phyloP scores from a whole-genome alignment of 2,888 invertebrate genomes.

The Hydrotaea cyrtoneurina region DNA sequence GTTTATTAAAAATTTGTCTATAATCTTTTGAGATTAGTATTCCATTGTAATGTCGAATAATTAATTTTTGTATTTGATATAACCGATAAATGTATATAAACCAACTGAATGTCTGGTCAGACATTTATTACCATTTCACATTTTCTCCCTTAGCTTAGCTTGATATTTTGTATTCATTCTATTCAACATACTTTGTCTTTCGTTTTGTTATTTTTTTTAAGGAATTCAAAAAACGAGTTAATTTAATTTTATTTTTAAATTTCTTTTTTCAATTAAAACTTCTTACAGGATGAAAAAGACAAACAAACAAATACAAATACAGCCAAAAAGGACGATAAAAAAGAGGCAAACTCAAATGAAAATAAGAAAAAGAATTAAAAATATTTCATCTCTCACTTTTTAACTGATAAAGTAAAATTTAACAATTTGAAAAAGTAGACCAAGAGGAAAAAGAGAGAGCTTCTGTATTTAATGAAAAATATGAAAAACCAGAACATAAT shows the following conservation, averaged over 20 bases:
- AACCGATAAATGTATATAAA: too few relatives aligned
- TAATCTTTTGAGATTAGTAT: too few relatives aligned
- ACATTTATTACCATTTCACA: background rate
- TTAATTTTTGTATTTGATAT: too few relatives aligned
- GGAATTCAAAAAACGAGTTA: conserved; percentile 30
- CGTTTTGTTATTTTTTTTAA: conserved; percentile 7
- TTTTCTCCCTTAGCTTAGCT: too few relatives aligned
- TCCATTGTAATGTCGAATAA: too few relatives aligned
- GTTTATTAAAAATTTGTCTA: too few relatives aligned
- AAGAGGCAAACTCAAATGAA: conserved; percentile 72
- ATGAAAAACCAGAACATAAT: conserved; percentile 65
- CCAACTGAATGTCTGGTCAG: too few relatives aligned
- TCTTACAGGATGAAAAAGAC: conserved; percentile 81
- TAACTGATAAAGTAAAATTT: conserved; percentile 4
- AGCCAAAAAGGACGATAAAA: conserved; percentile 76
- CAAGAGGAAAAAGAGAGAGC: conserved; percentile 53
- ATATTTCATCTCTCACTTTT: conserved; percentile 26
- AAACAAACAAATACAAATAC: conserved; percentile 78
- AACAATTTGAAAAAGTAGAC: conserved; percentile 23
- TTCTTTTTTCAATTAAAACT: conserved; percentile 66
- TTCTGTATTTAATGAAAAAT: conserved; percentile 60
- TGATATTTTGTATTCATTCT: too few relatives aligned
- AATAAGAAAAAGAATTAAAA: conserved; percentile 52
- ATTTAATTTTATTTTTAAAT: conserved; percentile 52
- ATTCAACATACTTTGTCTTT: background rate